Evolutionary conservation across 2,113 vertebrate species (phyloP).

Genomic region (Fukomys damarensis): DNA sequence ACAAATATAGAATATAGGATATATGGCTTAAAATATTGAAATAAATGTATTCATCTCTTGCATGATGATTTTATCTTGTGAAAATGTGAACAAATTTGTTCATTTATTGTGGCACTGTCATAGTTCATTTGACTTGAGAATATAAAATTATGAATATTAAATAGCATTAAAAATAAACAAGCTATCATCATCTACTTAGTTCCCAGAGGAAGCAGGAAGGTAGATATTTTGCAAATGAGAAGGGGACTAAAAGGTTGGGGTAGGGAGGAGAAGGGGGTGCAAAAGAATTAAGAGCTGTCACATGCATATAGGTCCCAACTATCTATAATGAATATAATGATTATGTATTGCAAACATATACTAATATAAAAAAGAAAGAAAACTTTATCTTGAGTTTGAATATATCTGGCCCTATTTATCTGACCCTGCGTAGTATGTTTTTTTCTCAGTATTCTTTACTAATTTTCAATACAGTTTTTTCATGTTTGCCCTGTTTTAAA

Average conservation of each 20-base stretch:
- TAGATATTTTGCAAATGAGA: background rate
- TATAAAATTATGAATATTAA: background rate
- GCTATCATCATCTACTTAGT: background rate
- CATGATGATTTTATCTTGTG: constrained; percentile 42
- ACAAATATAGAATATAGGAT: background rate
- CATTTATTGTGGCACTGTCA: background rate
- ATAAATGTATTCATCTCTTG: background rate
- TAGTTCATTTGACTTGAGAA: constrained; percentile 6
- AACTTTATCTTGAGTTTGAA: background rate
- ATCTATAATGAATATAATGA: background rate
- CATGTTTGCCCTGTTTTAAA: constrained; percentile 34
- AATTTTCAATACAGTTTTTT: background rate
- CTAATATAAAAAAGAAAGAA: background rate
- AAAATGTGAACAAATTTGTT: constrained; percentile 9
- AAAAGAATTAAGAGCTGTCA: background rate
- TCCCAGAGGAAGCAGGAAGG: background rate
- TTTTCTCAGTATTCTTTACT: background rate
- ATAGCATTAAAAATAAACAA: constrained; percentile 19
- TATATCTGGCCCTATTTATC: background rate
- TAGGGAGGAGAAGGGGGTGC: background rate
- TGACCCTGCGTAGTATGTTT: background rate
- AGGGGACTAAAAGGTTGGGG: background rate
- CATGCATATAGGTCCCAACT: background rate
- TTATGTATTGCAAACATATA: background rate
- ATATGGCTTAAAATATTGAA: constrained; percentile 33